phyloP scores from a whole-genome alignment of 2,797 vertebrate species.

The Trematomus bernacchii region DNA sequence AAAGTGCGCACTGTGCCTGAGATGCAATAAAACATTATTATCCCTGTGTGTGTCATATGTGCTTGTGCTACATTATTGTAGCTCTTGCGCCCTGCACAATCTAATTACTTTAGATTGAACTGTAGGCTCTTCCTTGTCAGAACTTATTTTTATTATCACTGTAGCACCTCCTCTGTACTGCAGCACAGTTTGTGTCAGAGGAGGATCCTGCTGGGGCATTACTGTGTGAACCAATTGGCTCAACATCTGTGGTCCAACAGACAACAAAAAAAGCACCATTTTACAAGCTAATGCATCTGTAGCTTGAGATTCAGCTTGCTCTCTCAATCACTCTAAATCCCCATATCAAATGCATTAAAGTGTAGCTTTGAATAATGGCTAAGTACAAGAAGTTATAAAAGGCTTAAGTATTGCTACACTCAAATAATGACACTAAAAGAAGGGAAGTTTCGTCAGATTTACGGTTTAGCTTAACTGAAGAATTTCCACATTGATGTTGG shows the following conservation, averaged over 20 bases:
- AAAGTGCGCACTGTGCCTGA: conserved; percentile 34
- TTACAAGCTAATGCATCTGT: too few relatives aligned
- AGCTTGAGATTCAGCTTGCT: too few relatives aligned
- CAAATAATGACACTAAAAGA: not conserved
- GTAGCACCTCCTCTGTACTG: not conserved
- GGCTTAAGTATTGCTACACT: not conserved
- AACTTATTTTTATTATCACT: conserved; percentile 58
- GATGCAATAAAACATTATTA: conserved; percentile 62
- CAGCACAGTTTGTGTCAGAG: not conserved
- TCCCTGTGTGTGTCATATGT: conserved; percentile 12
- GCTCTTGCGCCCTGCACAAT: conserved; percentile 16
- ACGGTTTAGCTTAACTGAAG: not conserved
- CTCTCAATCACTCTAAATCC: not conserved
- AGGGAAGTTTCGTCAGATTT: not conserved
- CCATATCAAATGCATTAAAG: not conserved
- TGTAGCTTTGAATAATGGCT: not conserved
- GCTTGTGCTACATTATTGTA: conserved; percentile 1
- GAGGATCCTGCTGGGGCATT: not conserved
- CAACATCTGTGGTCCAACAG: not conserved
- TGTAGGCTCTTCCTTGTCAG: conserved; percentile 25
- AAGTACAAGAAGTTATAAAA: not conserved
- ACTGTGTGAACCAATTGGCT: not conserved
- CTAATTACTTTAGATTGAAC: conserved; percentile 65
- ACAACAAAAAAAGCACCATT: not conserved
- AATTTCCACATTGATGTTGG: not conserved